Base-by-base conservation (phyloP, 2,113 vertebrate species). In the Syrmaticus mikado region DNA sequence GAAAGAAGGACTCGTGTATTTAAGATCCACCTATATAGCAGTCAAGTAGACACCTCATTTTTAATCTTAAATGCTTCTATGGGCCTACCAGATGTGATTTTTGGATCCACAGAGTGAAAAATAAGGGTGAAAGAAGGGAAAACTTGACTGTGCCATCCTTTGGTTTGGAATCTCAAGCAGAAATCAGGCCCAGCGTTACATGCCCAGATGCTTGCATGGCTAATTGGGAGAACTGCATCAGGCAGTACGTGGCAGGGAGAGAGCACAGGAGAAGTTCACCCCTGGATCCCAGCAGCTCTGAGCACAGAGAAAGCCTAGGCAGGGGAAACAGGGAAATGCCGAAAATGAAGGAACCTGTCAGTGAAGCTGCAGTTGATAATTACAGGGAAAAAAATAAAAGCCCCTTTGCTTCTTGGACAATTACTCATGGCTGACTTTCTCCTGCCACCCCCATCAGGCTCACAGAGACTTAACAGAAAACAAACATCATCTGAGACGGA, bases 71-170 rank as follows among this genome's bases (percentile, higher is more conserved):
- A 43, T 86, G 41, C 41, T 38, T 81, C 76, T 86, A 90, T 88
- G 25, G 76, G 5, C 65, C 85, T 96, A 95, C 50, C 95, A 96
- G 90, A 94, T 95, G 90, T 91, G 71, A 41, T 43, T 52, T 74
- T 60, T 91, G 34, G 65, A 94, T 46, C 61, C 45, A 75, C 3
- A 19, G 4, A 67, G 32, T 60, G 67, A 38, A 82, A 64, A 64
- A 19, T 40, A 19, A 32, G 5, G 38, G 50, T 11, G 25, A 70
- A 84, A 82, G n/a, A 82, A 67, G 19, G 58, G 21, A 85, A 89
- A 91, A 71, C 20, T 74, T 85, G 68, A 86, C 50, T 11, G 80
- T 81, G 76, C 24, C 0, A 2, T 83, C 52, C 25, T 81, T 72
- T 75, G 46, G 12, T 74, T 50, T 83, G 82, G 82, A 94, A 57